A percentile compares a stretch with the other conserved stretches of the same genome.
Evolutionary conservation across 2,113 vertebrate species (phyloP).

Genomic region (Vulpes ferrilata): DNA sequence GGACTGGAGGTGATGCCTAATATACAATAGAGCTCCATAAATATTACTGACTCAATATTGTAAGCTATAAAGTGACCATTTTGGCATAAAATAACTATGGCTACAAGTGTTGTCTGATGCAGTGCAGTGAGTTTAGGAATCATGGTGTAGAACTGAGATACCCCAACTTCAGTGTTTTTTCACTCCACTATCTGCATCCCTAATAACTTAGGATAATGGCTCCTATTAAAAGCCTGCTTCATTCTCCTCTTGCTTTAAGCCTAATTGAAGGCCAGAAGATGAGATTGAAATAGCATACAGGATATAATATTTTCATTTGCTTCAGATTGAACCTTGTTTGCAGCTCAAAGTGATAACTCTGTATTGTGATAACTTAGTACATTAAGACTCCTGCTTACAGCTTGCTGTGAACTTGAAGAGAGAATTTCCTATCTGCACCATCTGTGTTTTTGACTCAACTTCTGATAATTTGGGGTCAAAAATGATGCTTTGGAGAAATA

Average conservation of each 20-base stretch:
- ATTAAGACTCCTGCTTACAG: neutral
- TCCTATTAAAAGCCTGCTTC: neutral
- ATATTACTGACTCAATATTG: neutral
- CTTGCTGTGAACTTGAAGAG: neutral
- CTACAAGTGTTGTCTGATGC: neutral
- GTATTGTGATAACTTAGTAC: neutral
- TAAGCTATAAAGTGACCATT: neutral
- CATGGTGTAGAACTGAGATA: neutral
- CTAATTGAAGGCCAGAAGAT: neutral
- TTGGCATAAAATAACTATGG: slow-evolving; percentile 5
- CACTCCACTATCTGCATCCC: neutral
- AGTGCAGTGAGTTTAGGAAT: neutral
- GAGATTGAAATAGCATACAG: neutral
- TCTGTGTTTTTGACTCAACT: neutral
- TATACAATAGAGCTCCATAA: neutral
- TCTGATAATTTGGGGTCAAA: neutral
- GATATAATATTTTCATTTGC: neutral
- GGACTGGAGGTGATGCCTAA: neutral
- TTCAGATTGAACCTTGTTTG: slow-evolving; percentile 8
- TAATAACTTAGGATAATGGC: neutral
- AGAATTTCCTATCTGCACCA: neutral
- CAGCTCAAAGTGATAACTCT: neutral
- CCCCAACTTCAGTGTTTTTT: neutral
- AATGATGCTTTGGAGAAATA: slow-evolving; percentile 32
- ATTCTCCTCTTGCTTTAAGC: neutral